Percentiles rank a stretch among this genome's conserved stretches.
Conservation (phyloP, 2,888 invertebrate genomes). For the Hirtodrosophila cameraria region DNA sequence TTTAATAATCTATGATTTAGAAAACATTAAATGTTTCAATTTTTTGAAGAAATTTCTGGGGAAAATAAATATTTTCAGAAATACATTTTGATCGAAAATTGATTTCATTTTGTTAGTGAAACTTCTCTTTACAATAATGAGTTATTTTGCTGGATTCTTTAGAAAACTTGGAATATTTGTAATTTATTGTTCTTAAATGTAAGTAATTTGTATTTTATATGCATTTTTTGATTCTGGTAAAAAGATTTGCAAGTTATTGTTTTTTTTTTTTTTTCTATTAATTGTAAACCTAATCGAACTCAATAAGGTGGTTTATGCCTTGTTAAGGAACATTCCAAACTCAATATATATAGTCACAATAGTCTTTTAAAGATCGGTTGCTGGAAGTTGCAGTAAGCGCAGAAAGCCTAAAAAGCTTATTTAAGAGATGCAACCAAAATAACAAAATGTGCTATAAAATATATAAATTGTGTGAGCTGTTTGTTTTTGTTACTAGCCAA, state of each 20-base stretch:
- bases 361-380: conserved; percentile 58
- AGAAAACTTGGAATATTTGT: conserved; percentile 58
- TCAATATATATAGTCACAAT: conserved; percentile 30
- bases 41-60: too few species aligned
- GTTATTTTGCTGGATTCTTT: background rate
- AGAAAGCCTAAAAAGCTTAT: conserved; percentile 20
- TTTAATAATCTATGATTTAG: too few species aligned
- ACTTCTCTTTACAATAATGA: too few species aligned
- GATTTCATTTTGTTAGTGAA: too few species aligned
- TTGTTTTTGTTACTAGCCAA: conserved; percentile 36
- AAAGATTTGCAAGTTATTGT: conserved; percentile 30
- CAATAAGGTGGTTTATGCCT: conserved; percentile 62
- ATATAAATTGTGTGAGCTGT: conserved; percentile 1
- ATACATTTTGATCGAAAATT: too few species aligned
- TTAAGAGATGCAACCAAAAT: conserved; percentile 11
- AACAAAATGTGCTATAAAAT: conserved; percentile 17
- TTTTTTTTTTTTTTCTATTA: conserved; percentile 17
- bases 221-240: conserved; percentile 38
- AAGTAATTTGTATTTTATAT: conserved; percentile 33
- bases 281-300: conserved; percentile 56
- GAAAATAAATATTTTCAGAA: too few species aligned
- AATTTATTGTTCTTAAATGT: conserved; percentile 53
- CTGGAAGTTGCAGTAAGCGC: conserved; percentile 23
- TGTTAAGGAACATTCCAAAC: conserved; percentile 54
- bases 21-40: too few species aligned